Percentiles rank a stretch among this genome's conserved stretches.
These are phyloP conservation scores for Nezara viridula DNA, from an alignment of 2,888 invertebrate species.

Conservation along the genomic window DNA sequence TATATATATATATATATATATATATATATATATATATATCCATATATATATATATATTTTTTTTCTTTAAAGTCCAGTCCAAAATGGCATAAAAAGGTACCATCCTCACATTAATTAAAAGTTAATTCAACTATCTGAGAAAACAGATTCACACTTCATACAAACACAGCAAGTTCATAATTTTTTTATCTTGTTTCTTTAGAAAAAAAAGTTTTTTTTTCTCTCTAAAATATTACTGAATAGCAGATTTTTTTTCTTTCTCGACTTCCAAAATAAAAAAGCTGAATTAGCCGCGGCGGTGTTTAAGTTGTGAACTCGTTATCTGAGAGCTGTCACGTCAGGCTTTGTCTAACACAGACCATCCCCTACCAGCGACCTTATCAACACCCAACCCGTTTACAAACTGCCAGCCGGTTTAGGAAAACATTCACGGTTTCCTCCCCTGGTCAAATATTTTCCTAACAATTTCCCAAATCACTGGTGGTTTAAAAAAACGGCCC, in stretches of 20 bases:
- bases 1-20: no score
- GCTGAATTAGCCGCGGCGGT: not conserved
- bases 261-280: not conserved
- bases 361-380: not conserved
- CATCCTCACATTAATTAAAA: no score
- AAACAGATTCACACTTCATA: no score
- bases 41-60: no score
- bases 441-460: not conserved
- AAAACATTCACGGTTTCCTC: slow-evolving; percentile 18
- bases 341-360: slow-evolving; percentile 39
- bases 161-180: not conserved
- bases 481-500: not conserved
- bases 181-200: not conserved
- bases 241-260: not conserved
- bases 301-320: slow-evolving; percentile 22
- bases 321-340: slow-evolving; percentile 33
- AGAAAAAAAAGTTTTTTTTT: not conserved
- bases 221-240: not conserved
- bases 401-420: not conserved
- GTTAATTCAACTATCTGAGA: no score
- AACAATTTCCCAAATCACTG: not conserved
- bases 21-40: no score
- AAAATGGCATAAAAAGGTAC: no score
- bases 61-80: no score
- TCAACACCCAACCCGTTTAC: slow-evolving; percentile 22